Evolutionary conservation across 2,797 vertebrate species (phyloP).

Genomic region (Takifugu ocellatus): DNA sequence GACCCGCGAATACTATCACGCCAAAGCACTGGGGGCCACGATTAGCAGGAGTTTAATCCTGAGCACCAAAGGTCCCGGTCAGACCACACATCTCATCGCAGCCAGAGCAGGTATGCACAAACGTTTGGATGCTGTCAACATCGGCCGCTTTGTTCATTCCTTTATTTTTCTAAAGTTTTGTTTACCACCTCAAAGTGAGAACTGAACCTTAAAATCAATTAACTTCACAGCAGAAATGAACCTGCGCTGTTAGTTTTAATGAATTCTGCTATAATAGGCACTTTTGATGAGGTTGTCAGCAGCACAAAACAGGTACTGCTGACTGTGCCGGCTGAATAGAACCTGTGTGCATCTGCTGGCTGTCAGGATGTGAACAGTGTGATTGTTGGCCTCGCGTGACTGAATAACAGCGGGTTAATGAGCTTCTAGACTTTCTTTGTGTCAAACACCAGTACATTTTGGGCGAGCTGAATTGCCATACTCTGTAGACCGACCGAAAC

Average conservation of each 20-base stretch:
- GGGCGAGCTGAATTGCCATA: conserved; percentile 17
- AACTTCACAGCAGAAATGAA: not conserved
- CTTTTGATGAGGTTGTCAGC: not conserved
- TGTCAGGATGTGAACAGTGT: conserved; percentile 10
- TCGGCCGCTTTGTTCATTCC: too few relatives aligned
- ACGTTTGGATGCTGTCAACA: not conserved
- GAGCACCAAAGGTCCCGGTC: conserved; percentile 78
- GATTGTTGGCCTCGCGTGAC: conserved; percentile 7
- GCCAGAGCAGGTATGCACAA: conserved; percentile 84
- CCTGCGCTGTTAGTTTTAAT: not conserved
- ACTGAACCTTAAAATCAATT: not conserved
- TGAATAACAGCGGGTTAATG: conserved; percentile 30
- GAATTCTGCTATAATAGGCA: not conserved
- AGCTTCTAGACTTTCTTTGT: conserved; percentile 21
- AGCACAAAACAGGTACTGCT: not conserved
- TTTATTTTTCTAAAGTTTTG: too few relatives aligned
- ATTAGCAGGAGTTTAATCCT: conserved; percentile 83
- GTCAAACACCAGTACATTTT: conserved; percentile 31
- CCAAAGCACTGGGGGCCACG: conserved; percentile 88
- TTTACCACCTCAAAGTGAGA: too few relatives aligned
- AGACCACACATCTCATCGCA: conserved; percentile 90
- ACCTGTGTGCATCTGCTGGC: not conserved
- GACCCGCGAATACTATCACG: conserved; percentile 92
- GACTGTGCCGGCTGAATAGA: not conserved
- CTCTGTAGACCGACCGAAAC: conserved; percentile 16